These are phyloP conservation scores for Phymorhynchus buccinoides DNA, from an alignment of 1,140 invertebrate genomes.

Conservation along the genomic window DNA sequence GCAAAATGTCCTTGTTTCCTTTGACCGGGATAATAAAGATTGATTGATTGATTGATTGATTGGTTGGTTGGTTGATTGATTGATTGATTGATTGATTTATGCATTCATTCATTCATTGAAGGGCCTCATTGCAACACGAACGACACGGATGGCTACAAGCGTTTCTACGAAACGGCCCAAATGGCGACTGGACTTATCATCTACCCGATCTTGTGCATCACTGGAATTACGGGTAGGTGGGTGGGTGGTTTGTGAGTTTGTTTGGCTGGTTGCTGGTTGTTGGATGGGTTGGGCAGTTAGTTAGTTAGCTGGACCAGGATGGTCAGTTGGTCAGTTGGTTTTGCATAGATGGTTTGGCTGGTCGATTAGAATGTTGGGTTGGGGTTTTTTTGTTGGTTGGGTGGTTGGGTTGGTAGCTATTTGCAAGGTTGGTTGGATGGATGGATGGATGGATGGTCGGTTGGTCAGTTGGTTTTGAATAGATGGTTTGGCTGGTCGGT, in stretches of 20 bases:
- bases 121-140: conserved; percentile 40
- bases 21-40: too few relatives aligned
- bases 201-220: conserved; percentile 81
- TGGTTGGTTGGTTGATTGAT: too few relatives aligned
- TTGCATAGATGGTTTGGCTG: too few relatives aligned
- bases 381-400: not conserved
- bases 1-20: too few relatives aligned
- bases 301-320: not conserved
- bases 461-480: too few relatives aligned
- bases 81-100: too few relatives aligned
- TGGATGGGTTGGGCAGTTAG: not conserved
- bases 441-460: not conserved
- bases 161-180: conserved; percentile 69
- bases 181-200: conserved; percentile 75
- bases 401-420: not conserved
- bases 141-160: conserved; percentile 48
- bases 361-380: not conserved
- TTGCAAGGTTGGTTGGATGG: not conserved
- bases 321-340: too few relatives aligned
- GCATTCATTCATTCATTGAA: too few relatives aligned
- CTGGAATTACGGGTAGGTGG: conserved; percentile 79
- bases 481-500: too few relatives aligned
- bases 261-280: not conserved
- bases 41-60: too few relatives aligned
- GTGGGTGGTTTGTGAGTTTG: not conserved